phyloP scores from a whole-genome alignment of 1,140 invertebrate genomes.

The Pseudomyrmex cubaensis region DNA sequence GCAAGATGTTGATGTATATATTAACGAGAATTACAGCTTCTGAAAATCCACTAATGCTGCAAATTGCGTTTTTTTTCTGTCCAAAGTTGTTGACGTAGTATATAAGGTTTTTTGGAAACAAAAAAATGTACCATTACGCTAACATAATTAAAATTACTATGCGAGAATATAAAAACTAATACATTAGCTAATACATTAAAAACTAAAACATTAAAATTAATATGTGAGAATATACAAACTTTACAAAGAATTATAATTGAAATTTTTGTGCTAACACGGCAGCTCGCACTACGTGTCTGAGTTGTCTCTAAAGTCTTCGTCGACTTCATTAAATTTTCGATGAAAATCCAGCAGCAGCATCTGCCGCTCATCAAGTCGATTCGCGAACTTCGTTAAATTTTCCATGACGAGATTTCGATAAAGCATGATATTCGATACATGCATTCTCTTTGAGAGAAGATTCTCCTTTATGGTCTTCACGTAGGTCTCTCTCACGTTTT shows the following conservation, averaged over 20 bases:
- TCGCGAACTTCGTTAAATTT: slow-evolving; percentile 85
- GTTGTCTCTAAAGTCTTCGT: slow-evolving; percentile 85
- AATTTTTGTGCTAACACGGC: slow-evolving; percentile 62
- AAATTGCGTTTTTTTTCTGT: slow-evolving; percentile 84
- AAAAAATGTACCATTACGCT: background rate
- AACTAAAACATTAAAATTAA: background rate
- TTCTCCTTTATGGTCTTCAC: slow-evolving; percentile 85
- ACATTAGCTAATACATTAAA: too few species aligned
- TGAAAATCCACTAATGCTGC: slow-evolving; percentile 84
- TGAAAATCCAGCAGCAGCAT: slow-evolving; percentile 85
- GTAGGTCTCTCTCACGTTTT: slow-evolving; percentile 86
- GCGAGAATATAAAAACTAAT: too few species aligned
- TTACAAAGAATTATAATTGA: too few species aligned
- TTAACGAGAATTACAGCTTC: slow-evolving; percentile 85
- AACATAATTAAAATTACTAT: too few species aligned
- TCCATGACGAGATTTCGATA: slow-evolving; percentile 84
- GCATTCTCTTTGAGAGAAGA: slow-evolving; percentile 85
- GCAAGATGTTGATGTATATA: slow-evolving; percentile 85
- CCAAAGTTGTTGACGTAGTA: slow-evolving; percentile 80
- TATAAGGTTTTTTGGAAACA: background rate
- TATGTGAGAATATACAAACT: background rate
- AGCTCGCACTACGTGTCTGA: slow-evolving; percentile 83
- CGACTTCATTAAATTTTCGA: slow-evolving; percentile 86
- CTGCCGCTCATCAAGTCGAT: slow-evolving; percentile 85
- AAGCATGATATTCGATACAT: slow-evolving; percentile 84